Evolutionary conservation across 2,888 invertebrate species (phyloP).

Genomic region (Agriotes lineatus): DNA sequence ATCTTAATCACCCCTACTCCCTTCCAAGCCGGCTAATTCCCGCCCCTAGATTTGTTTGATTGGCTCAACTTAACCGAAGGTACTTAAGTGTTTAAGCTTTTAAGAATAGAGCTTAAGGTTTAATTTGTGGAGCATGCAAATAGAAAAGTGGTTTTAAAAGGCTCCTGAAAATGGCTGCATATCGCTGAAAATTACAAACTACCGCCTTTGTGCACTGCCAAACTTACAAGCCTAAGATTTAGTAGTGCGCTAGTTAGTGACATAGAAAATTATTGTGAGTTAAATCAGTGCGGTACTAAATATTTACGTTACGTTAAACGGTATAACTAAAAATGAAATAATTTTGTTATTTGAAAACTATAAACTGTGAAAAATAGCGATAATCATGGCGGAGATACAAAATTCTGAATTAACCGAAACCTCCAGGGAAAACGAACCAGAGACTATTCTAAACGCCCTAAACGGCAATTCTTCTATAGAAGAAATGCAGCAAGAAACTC

Average conservation of each 20-base stretch:
- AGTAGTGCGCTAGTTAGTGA: too few species aligned
- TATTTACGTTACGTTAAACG: too few species aligned
- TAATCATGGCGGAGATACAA: background rate
- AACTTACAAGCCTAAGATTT: too few species aligned
- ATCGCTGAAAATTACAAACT: constrained; percentile 6
- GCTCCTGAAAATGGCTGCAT: constrained; percentile 22
- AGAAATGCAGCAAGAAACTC: background rate
- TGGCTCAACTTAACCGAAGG: constrained; percentile 48
- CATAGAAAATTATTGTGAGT: too few species aligned
- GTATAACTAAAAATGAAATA: too few species aligned
- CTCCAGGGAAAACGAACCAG: background rate
- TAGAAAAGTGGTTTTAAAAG: constrained; percentile 13
- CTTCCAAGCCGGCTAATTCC: constrained; percentile 29
- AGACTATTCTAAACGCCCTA: too few species aligned
- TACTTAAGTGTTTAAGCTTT: constrained; percentile 42
- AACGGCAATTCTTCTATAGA: background rate
- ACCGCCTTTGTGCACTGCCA: background rate
- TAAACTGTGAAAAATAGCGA: too few species aligned
- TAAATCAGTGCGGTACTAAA: background rate
- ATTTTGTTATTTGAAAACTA: too few species aligned
- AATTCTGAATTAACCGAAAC: background rate
- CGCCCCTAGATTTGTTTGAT: constrained; percentile 48
- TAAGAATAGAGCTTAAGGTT: constrained; percentile 46
- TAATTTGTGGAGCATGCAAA: constrained; percentile 21
- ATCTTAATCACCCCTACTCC: constrained; percentile 57